phyloP scores from a whole-genome alignment of 92 coral and sea anemone genomes.

The Galaxea fascicularis region DNA sequence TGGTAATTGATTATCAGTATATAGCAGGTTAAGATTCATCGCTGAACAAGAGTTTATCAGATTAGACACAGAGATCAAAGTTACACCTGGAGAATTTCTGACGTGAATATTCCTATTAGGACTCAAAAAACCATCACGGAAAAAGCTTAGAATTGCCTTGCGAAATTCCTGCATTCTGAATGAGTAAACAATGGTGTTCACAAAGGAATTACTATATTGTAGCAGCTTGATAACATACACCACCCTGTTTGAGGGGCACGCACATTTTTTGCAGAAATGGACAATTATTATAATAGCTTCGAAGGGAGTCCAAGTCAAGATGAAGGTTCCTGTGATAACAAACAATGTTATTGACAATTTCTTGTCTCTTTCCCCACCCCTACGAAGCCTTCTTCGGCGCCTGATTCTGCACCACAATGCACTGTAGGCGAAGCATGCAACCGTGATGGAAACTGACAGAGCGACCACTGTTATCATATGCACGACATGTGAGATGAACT shows the following conservation, averaged over 20 bases:
- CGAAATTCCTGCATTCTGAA: slow-evolving; percentile 69
- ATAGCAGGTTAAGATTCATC: slow-evolving; percentile 1
- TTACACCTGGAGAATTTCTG: slow-evolving; percentile 8
- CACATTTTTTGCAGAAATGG: slow-evolving; percentile 41
- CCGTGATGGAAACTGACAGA: slow-evolving; percentile 62
- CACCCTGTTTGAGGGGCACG: not conserved
- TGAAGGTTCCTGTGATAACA: slow-evolving; percentile 56
- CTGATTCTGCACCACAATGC: slow-evolving; percentile 74
- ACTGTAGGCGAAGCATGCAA: slow-evolving; percentile 71
- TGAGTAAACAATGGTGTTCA: slow-evolving; percentile 66
- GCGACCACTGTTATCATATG: slow-evolving; percentile 63
- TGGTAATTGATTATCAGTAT: not conserved
- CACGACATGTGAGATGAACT: slow-evolving; percentile 59
- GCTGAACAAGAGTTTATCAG: slow-evolving; percentile 27
- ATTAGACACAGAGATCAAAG: slow-evolving; percentile 30
- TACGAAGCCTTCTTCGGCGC: slow-evolving; percentile 22
- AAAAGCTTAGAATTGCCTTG: slow-evolving; percentile 13
- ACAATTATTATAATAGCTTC: slow-evolving; percentile 61
- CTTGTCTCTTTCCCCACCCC: slow-evolving; percentile 37
- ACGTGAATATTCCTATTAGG: slow-evolving; percentile 15
- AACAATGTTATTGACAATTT: slow-evolving; percentile 48
- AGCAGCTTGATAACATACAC: slow-evolving; percentile 58
- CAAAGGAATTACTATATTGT: slow-evolving; percentile 70
- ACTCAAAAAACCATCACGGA: slow-evolving; percentile 19
- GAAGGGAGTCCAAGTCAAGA: slow-evolving; percentile 69